These are phyloP conservation scores for Brachirus orientalis DNA, from an alignment of 2,113 vertebrate genomes.

Conservation along the genomic window DNA sequence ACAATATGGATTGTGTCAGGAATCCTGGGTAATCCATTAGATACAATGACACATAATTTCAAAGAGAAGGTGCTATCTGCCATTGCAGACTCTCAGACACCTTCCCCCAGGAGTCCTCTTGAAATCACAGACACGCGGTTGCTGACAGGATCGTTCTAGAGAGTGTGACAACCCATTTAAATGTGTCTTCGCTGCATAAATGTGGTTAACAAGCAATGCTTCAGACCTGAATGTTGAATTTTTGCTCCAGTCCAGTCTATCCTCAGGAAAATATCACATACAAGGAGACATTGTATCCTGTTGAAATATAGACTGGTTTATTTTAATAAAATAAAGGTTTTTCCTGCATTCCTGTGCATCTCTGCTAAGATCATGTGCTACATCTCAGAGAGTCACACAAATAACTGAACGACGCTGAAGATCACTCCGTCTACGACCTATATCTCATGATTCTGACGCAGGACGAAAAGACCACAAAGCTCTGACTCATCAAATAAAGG, in stretches of 20 bases:
- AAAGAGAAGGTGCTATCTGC: conserved; percentile 25
- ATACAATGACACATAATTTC: conserved; percentile 16
- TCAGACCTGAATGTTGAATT: conserved; percentile 3
- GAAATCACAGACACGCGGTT: conserved; percentile 8
- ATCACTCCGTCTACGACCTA: conserved; percentile 56
- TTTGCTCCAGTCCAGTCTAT: neutral
- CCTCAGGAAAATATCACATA: conserved; percentile 1
- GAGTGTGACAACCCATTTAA: conserved; percentile 35
- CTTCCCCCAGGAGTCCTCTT: conserved; percentile 15
- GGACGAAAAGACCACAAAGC: conserved; percentile 47
- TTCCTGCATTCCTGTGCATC: neutral
- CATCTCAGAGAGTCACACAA: conserved; percentile 23
- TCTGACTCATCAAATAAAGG: conserved; percentile 66
- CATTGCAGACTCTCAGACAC: conserved; percentile 21
- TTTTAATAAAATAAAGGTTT: conserved; percentile 1
- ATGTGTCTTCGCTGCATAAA: conserved; percentile 19
- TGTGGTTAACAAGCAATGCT: conserved; percentile 14
- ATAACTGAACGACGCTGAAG: conserved; percentile 32
- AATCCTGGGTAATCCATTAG: conserved; percentile 20
- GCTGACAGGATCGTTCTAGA: conserved; percentile 20
- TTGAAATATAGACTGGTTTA: neutral
- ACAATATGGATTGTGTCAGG: conserved; percentile 5
- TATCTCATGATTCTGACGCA: conserved; percentile 69
- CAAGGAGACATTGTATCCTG: neutral
- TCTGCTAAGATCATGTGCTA: conserved; percentile 15